These are phyloP conservation scores for Oryctolagus cuniculus DNA, from an alignment of 2,113 vertebrate genomes.

Conservation along the genomic window mOryCun1.1 NC_091436.1:35738001-35738500, in stretches of 20 bases:
- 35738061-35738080: background rate
- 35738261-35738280: no score
- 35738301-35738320: no score
- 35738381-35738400: background rate
- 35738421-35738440: no score
- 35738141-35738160: background rate
- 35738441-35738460: no score
- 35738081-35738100: background rate
- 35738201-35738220: constrained; percentile 20
- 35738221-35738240: constrained; percentile 1
- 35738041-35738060: constrained; percentile 56
- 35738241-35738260: background rate
- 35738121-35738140: constrained; percentile 20
- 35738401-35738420: background rate
- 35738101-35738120: background rate
- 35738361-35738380: background rate
- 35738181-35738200: constrained; percentile 59
- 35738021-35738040: constrained; percentile 6
- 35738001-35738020: constrained; percentile 29
- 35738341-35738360: background rate
- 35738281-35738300: no score
- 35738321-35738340: background rate
- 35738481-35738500: no score
- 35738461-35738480: no score
- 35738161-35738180: constrained; percentile 26